Percentiles rank a stretch among this genome's conserved stretches.
These are phyloP conservation scores for Colinus virginianus DNA, from an alignment of 2,113 vertebrate genomes.

Conservation along the genomic window DNA sequence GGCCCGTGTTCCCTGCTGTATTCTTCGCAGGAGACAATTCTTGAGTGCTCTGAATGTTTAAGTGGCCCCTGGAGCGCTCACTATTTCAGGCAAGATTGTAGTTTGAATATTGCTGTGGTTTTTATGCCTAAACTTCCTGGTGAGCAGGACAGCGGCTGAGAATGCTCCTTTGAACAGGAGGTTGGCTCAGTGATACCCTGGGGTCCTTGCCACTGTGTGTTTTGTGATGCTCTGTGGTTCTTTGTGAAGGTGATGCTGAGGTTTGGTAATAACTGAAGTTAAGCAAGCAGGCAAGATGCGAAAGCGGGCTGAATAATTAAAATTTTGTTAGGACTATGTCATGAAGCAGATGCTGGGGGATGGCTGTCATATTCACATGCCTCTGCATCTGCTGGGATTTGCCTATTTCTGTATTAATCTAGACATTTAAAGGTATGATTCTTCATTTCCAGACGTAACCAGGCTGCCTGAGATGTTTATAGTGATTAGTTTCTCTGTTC, in stretches of 20 bases:
- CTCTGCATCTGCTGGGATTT: neutral
- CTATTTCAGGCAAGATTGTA: neutral
- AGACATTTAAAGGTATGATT: neutral
- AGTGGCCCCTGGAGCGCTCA: neutral
- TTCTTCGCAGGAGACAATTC: neutral
- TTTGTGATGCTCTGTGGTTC: neutral
- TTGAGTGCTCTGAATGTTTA: neutral
- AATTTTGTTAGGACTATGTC: neutral
- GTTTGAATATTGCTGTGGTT: neutral
- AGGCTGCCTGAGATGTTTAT: conserved; percentile 25
- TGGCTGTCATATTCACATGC: neutral
- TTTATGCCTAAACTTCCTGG: neutral
- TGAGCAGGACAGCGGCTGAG: neutral
- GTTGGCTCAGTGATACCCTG: neutral
- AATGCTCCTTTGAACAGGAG: neutral
- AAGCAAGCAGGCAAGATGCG: neutral
- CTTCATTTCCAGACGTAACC: neutral
- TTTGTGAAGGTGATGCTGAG: neutral
- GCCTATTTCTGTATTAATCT: neutral
- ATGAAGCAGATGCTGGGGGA: fast-evolving
- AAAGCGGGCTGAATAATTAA: neutral
- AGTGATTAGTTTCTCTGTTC: neutral
- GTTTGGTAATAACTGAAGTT: neutral
- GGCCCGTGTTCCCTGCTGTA: neutral
- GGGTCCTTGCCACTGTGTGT: fast-evolving